A percentile compares a stretch with the other conserved stretches of the same genome.
These are phyloP conservation scores for Pogonus chalceus DNA, from an alignment of 1,140 invertebrate species.

Conservation along the genomic window DNA sequence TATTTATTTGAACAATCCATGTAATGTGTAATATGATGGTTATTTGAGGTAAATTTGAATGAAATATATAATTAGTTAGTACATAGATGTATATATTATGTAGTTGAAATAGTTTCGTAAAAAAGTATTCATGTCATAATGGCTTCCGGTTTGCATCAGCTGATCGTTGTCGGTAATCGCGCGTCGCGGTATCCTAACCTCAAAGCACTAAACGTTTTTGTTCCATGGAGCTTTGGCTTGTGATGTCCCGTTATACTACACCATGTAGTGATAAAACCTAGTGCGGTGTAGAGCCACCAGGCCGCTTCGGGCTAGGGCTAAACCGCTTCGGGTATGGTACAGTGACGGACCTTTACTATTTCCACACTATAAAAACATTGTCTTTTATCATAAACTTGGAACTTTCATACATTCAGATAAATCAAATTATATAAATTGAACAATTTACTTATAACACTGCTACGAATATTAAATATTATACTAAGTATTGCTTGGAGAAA, in stretches of 20 bases:
- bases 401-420: too few relatives aligned
- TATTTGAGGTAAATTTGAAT: background rate
- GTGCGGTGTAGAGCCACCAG: too few relatives aligned
- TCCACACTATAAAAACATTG: too few relatives aligned
- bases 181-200: conserved; percentile 1
- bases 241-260: background rate
- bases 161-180: background rate
- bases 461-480: too few relatives aligned
- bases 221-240: background rate
- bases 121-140: background rate
- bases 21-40: background rate
- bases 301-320: too few relatives aligned
- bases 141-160: background rate
- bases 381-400: too few relatives aligned
- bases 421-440: too few relatives aligned
- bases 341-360: too few relatives aligned
- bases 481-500: too few relatives aligned
- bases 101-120: background rate
- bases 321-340: too few relatives aligned
- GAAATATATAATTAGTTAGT: background rate
- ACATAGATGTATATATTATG: background rate
- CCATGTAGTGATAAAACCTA: conserved; percentile 4
- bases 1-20: background rate
- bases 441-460: too few relatives aligned
- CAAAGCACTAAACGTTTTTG: conserved; percentile 5